These are phyloP conservation scores for Drosophila kuntzei DNA, from an alignment of 2,888 invertebrate genomes.

Conservation along the genomic window DNA sequence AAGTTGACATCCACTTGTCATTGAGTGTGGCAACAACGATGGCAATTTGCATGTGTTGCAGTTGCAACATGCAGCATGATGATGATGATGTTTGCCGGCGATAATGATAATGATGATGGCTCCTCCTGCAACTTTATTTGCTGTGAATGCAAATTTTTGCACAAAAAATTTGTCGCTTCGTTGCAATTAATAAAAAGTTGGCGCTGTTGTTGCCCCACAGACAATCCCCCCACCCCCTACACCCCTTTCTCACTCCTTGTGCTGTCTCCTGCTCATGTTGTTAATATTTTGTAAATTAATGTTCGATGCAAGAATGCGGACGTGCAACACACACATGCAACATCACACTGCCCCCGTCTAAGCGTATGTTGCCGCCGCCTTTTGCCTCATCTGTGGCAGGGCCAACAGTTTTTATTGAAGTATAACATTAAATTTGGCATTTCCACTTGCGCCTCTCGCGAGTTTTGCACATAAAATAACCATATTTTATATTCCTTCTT, in stretches of 20 bases:
- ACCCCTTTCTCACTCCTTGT: slow-evolving; percentile 2
- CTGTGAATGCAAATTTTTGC: slow-evolving; percentile 58
- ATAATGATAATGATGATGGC: slow-evolving; percentile 57
- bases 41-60: slow-evolving; percentile 71
- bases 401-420: slow-evolving; percentile 75
- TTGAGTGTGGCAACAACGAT: slow-evolving; percentile 56
- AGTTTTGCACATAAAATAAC: slow-evolving; percentile 61
- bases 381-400: slow-evolving; percentile 37
- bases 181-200: slow-evolving; percentile 80
- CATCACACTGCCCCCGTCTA: slow-evolving; percentile 49
- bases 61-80: slow-evolving; percentile 32
- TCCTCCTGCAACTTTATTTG: slow-evolving; percentile 68
- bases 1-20: slow-evolving; percentile 75
- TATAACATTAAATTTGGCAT: slow-evolving; percentile 81
- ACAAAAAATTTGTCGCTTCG: slow-evolving; percentile 73
- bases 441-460: slow-evolving; percentile 50
- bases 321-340: slow-evolving; percentile 46
- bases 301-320: slow-evolving; percentile 80
- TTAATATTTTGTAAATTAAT: slow-evolving; percentile 81
- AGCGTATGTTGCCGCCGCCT: slow-evolving; percentile 25
- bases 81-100: slow-evolving; percentile 29
- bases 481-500: slow-evolving; percentile 44
- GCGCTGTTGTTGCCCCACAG: slow-evolving; percentile 60
- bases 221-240: not conserved
- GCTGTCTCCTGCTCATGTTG: slow-evolving; percentile 60